Conservation (phyloP, 2,797 vertebrate species). For the Scolopax bukidnonensis region DNA sequence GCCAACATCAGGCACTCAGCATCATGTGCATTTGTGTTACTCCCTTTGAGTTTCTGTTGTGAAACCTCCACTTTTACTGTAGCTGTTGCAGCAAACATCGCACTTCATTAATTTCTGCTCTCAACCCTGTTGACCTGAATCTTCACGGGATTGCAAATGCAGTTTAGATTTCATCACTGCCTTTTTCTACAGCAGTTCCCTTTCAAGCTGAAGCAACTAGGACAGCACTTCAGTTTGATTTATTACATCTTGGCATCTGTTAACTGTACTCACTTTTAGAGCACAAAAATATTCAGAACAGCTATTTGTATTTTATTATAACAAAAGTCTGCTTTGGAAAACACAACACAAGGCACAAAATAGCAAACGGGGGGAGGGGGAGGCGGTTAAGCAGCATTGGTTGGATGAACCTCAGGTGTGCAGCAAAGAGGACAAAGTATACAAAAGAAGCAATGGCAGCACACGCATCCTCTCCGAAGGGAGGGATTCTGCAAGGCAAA, state of each 20-base stretch:
- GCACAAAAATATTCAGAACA: background rate
- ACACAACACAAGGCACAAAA: background rate
- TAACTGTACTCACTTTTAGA: background rate
- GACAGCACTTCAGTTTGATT: slow-evolving; percentile 5
- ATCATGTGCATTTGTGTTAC: background rate
- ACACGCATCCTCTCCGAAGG: background rate
- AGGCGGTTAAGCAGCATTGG: background rate
- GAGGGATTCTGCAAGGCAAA: background rate
- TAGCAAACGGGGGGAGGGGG: background rate
- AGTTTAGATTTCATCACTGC: slow-evolving; percentile 3
- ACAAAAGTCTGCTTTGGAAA: background rate
- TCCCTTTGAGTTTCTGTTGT: background rate
- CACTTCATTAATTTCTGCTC: background rate
- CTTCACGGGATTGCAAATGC: background rate
- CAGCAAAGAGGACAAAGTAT: background rate
- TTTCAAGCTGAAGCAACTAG: background rate
- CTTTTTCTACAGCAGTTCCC: background rate
- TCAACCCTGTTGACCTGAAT: background rate
- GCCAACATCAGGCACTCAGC: background rate
- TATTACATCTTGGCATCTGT: slow-evolving; percentile 10
- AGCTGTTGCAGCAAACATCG: background rate
- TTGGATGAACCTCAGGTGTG: background rate
- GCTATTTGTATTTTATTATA: background rate
- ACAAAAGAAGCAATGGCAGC: background rate
- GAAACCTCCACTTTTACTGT: background rate